Conservation (phyloP, 2,888 invertebrate genomes). For the Nymphalis urticae region DNA sequence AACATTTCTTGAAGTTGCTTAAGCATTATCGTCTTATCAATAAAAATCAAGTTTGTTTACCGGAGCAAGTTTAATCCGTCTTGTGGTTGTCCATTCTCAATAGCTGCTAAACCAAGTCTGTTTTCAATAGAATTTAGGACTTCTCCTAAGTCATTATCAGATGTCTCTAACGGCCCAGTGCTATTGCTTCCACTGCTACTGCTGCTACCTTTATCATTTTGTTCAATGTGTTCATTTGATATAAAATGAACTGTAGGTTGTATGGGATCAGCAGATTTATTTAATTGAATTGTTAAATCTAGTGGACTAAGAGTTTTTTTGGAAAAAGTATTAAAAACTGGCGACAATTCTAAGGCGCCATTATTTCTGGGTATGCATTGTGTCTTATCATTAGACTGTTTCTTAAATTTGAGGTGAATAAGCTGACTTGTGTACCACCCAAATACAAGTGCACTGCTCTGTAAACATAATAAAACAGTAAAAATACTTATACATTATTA, state of each 20-base stretch:
- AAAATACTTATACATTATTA: neutral
- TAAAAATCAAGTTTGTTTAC: slow-evolving; percentile 43
- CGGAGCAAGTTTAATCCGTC: slow-evolving; percentile 81
- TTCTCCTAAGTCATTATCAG: slow-evolving; percentile 71
- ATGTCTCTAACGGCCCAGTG: slow-evolving; percentile 48
- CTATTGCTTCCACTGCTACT: slow-evolving; percentile 42
- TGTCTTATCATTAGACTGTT: slow-evolving; percentile 45
- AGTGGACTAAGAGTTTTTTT: slow-evolving; percentile 38
- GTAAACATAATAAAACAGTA: slow-evolving; percentile 39
- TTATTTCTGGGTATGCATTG: slow-evolving; percentile 43
- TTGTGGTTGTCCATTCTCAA: slow-evolving; percentile 79
- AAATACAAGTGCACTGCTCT: slow-evolving; percentile 83
- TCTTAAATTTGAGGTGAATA: slow-evolving; percentile 67
- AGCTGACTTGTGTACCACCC: slow-evolving; percentile 85
- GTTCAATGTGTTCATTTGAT: slow-evolving; percentile 62
- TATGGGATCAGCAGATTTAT: slow-evolving; percentile 52
- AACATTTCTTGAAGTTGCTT: neutral
- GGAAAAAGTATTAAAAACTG: slow-evolving; percentile 18
- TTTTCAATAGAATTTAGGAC: slow-evolving; percentile 83
- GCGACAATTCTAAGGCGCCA: slow-evolving; percentile 46
- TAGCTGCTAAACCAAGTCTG: slow-evolving; percentile 81
- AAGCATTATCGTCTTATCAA: neutral
- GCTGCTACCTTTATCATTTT: slow-evolving; percentile 35
- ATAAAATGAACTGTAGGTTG: slow-evolving; percentile 65
- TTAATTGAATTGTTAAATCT: slow-evolving; percentile 52